Evolutionary conservation across 2,888 invertebrate genomes (phyloP).

Genomic region (Cataglyphis rosenhaueri): DNA sequence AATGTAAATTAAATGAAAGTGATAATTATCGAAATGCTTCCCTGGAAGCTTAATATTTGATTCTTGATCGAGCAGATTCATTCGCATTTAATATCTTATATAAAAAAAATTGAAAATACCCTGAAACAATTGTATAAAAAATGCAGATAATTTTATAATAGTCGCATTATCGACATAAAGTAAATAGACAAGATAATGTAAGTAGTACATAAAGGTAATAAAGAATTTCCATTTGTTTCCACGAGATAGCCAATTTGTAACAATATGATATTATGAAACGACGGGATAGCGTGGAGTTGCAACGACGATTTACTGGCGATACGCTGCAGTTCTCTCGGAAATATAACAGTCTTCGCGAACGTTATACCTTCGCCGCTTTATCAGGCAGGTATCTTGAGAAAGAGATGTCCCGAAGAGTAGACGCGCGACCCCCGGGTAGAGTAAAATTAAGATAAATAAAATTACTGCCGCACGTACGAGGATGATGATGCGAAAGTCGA

Average conservation of each 20-base stretch:
- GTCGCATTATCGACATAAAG: neutral
- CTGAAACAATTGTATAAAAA: neutral
- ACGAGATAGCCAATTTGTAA: conserved; percentile 9
- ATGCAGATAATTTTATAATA: neutral
- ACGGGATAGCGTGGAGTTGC: neutral
- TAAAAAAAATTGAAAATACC: neutral
- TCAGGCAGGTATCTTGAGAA: conserved; percentile 72
- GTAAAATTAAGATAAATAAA: conserved; percentile 30
- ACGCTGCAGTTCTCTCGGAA: conserved; percentile 67
- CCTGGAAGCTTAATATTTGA: conserved; percentile 15
- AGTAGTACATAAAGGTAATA: neutral
- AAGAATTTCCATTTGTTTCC: neutral
- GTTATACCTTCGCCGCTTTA: conserved; percentile 69
- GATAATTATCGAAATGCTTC: conserved; percentile 27
- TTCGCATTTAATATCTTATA: neutral
- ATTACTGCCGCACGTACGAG: conserved; percentile 63
- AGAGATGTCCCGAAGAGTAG: conserved; percentile 64
- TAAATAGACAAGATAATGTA: conserved; percentile 10
- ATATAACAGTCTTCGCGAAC: conserved; percentile 70
- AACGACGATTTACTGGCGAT: conserved; percentile 55
- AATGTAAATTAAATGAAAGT: conserved; percentile 34
- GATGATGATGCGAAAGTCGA: conserved; percentile 64
- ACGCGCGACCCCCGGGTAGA: conserved; percentile 64
- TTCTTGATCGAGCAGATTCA: conserved; percentile 1
- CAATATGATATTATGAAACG: conserved; percentile 1